Evolutionary conservation across 2,113 vertebrate genomes (phyloP), one percentile per base, ranked within the genome.

Genomic region (Mungos mungo): DNA sequence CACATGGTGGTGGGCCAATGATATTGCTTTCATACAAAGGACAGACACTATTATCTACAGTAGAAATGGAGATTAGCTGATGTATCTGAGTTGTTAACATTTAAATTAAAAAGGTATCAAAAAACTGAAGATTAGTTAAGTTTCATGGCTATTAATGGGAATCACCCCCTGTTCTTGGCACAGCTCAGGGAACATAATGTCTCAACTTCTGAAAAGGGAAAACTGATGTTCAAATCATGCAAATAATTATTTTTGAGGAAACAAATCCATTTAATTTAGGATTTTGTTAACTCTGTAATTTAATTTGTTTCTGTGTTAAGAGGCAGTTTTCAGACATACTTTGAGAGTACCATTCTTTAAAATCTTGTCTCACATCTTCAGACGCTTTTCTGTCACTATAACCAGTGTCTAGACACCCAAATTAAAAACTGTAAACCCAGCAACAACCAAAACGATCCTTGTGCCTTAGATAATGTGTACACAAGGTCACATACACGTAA

Each of bases 361-460:
- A 98, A 98, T 98, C 98, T 98, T 33, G n/a, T 88, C 97, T 99
- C 97, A 97, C 95, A 97, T 98, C 98, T 98, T 97, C 96, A 98
- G 98, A 98, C 69, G 77, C 98, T 98, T 98, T 98, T 97, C 96
- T 98, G 95, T 98, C 66, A 38, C 97, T 98, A 14, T 79, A 98
- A 97, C 95, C 97, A 98, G 97, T 94, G 98, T 99, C 98, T 98
- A 99, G 98, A 99, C 98, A 97, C 88, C 98, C 98, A 98, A 98
- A 98, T 98, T 98, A 99, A 98, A 98, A 96, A 98, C 97, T 97
- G 89, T 98, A 97, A 92, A 92, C 80, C 68, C 74, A 80, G 69
- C 86, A 71, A 74, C 50, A 60, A 96, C 41, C 97, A 97, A 98
- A 96, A 81, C 71, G 88, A 94, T 95, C 98, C 95, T 96, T 95